Conservation (phyloP, 2,113 vertebrate species). For the Euleptes europaea region DNA sequence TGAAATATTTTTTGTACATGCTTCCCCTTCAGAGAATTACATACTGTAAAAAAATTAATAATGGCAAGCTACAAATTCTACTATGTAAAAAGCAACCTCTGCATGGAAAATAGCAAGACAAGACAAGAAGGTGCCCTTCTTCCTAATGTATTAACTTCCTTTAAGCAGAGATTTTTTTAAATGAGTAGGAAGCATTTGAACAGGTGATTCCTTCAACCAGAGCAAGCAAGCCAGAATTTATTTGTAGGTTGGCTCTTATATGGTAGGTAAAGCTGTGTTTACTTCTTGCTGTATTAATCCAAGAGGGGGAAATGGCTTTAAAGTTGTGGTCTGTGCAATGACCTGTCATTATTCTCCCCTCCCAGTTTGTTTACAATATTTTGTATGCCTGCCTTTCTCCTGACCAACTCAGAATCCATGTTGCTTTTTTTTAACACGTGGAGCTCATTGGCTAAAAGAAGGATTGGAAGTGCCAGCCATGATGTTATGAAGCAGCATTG, state of each 20-base stretch:
- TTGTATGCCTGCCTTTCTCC: too few relatives aligned
- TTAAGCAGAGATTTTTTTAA: not conserved
- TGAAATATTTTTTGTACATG: not conserved
- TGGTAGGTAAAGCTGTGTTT: not conserved
- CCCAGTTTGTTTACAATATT: not conserved
- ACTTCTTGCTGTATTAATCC: not conserved
- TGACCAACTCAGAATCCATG: too few relatives aligned
- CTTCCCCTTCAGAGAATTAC: not conserved
- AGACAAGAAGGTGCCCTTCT: not conserved
- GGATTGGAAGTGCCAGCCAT: conserved; percentile 1
- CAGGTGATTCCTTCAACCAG: not conserved
- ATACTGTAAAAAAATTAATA: not conserved
- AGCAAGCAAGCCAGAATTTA: not conserved
- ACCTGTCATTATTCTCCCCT: conserved; percentile 24
- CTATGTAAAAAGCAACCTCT: not conserved
- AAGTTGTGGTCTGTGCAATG: not conserved
- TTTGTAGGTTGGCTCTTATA: not conserved
- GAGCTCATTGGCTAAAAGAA: conserved; percentile 15
- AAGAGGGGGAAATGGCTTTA: not conserved
- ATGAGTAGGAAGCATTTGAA: not conserved
- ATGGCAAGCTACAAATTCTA: not conserved
- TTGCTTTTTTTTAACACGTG: conserved; percentile 9
- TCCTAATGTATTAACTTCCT: not conserved
- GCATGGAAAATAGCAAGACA: not conserved
- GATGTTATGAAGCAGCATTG: conserved; percentile 22